Evolutionary conservation across 1,140 invertebrate species (phyloP), one percentile per base, ranked within the genome.

Genomic region (Linepithema humile): DNA sequence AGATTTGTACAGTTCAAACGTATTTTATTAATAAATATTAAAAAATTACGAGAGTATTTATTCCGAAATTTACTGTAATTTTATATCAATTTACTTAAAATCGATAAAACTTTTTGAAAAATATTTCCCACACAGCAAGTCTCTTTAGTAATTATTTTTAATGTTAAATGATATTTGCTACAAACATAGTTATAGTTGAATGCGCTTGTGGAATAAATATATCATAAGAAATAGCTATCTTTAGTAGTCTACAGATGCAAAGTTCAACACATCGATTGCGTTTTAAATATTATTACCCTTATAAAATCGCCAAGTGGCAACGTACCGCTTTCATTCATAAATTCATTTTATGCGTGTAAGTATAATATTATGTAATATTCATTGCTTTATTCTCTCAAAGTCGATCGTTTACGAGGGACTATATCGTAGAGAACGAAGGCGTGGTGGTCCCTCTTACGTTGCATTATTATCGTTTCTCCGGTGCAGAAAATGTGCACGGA

Each of bases 281-380:
- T 3, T 12, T 20, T 35, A 72, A 72, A 26, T 55, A 55, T 35
- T 62, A n/a, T 5, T 3, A 17, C 12, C 12, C 0, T 29, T 20
- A 12, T 38, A 43, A n/a, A 29, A 43, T 43, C 3, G n/a, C 12
- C 23, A 20, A 3, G 43, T 23, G 15, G 23, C 32, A 10, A n/a
- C 59, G 57, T 29, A 67, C 48, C 62, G 78, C 78, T 89, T 88
- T 84, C 82, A 89, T 82, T 88, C 69, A 83, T 72, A 82, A 74
- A 48, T 88, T 69, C 69, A 40, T 80, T 78, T 83, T 50, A 73
- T 23, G 7, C n/a, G 57, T n/a, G 23, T 59, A 55, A 57, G 40
- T 50, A 26, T 40, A 65, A 48, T 59, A 87, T 89, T 87, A 77
- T 87, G 55, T 64, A 86, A 88, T 86, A 73, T 82, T 82, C 45